Evolutionary conservation across 92 coral and sea anemone genomes (phyloP).

Genomic region (Epizoanthus stellaris): DNA sequence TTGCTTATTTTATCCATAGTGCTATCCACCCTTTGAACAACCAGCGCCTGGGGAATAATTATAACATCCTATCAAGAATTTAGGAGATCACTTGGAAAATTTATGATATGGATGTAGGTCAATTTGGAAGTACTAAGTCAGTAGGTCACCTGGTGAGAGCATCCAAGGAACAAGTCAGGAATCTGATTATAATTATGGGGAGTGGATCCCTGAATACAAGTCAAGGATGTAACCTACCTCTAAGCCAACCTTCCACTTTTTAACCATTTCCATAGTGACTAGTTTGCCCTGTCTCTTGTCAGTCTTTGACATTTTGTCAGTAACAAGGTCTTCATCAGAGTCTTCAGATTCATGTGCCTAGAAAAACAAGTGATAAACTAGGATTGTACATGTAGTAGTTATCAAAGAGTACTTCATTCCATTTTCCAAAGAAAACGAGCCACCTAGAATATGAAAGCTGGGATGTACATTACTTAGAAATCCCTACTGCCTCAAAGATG

Average conservation of each 20-base stretch:
- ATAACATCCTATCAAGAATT: too few relatives aligned
- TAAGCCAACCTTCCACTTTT: conserved; percentile 83
- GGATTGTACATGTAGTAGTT: too few relatives aligned
- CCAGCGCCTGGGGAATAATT: too few relatives aligned
- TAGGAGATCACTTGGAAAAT: too few relatives aligned
- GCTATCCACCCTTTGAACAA: too few relatives aligned
- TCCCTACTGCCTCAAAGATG: neutral
- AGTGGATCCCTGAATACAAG: neutral
- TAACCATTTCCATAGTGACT: conserved; percentile 88
- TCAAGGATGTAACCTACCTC: conserved; percentile 60
- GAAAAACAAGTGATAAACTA: neutral
- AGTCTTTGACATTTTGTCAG: neutral
- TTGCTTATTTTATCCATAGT: too few relatives aligned
- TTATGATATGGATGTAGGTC: too few relatives aligned
- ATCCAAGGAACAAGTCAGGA: neutral
- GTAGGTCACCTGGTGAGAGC: too few relatives aligned
- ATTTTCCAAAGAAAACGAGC: too few relatives aligned
- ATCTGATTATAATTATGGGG: neutral
- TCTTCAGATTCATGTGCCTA: conserved; percentile 39
- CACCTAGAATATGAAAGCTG: too few relatives aligned
- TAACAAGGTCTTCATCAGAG: conserved; percentile 43
- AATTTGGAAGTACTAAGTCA: too few relatives aligned
- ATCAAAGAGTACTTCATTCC: too few relatives aligned
- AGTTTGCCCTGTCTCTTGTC: conserved; percentile 65
- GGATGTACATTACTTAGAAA: neutral